Base-by-base conservation (phyloP, 2,888 invertebrate species). In the Cheilosia impressa region DNA sequence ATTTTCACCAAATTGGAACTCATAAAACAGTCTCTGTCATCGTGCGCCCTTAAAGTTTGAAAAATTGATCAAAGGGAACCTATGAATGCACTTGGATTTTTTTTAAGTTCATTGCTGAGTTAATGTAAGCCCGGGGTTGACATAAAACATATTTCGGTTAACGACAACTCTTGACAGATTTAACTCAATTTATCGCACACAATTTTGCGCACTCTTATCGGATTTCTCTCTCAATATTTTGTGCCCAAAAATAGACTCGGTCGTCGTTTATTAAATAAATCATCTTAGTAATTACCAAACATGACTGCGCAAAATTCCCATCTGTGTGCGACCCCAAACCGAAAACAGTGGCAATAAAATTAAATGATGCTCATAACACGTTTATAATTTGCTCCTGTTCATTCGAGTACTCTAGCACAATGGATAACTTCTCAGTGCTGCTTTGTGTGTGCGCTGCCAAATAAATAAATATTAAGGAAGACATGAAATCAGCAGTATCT, bases 321-420 rank as follows among this genome's bases (percentile, higher is more conserved):
- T 10, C 34, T 55, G 22, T 52, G 7, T 34, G 17, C n/a, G 3
- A 19, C 52, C 22, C 22, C 65, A 55, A 65, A 63, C 66, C 47
- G 50, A 73, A 68, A 75, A 71, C 75, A 76, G 71, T 57, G 55
- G 68, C 82, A 78, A 73, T 87, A 87, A 87, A 87, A 87, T 87
- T 73, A 81, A 81, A 87, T 85, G 85, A 77, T 65, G 73, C 82
- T 73, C 82, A 72, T 87, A 82, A 82, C 82, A 87, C 78, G 82
- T 75, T 87, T 87, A 82, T 82, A 87, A 87, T 82, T 82, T 78
- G 81, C 81, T 57, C 62, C 80, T 71, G 66, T 73, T n/a, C 66
- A 38, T 41, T 62, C 41, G 38, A 31, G 57, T 47, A 34, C 27
- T 34, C 34, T 19, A 53, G 10, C 27, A 27, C 6, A 15, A 22